Evolutionary conservation across 64 coral and sea anemone species (phyloP).

Genomic region (Stichodactyla helianthus): DNA sequence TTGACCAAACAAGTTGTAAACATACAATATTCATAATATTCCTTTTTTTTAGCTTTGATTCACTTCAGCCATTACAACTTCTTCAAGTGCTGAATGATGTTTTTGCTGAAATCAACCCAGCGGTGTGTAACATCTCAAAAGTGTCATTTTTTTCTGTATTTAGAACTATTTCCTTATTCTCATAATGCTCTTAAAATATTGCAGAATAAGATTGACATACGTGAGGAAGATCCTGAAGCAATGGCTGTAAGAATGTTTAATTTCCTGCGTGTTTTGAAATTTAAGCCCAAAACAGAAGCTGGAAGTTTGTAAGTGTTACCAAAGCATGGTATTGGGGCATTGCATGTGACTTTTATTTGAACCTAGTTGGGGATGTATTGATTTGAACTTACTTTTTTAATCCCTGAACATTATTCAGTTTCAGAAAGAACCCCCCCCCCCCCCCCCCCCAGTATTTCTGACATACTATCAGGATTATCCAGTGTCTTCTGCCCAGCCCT

Average conservation of each 20-base stretch:
- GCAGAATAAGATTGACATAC: constrained; percentile 88
- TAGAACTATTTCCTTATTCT: neutral
- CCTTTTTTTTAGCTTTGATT: constrained; percentile 87
- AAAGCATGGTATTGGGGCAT: no score
- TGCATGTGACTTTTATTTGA: no score
- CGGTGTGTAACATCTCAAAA: constrained; percentile 38
- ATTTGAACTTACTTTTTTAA: no score
- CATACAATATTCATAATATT: neutral
- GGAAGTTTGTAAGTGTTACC: constrained; percentile 84
- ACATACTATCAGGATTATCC: no score
- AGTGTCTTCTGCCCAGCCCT: no score
- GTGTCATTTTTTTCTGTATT: neutral
- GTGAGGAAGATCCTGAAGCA: constrained; percentile 92
- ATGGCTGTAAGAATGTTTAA: constrained; percentile 93
- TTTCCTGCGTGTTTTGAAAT: constrained; percentile 92
- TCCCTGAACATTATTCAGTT: no score
- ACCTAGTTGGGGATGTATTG: no score
- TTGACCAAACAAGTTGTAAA: neutral
- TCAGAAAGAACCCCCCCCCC: no score
- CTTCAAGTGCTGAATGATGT: constrained; percentile 99
- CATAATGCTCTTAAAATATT: neutral
- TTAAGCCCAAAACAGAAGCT: constrained; percentile 88
- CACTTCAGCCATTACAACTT: constrained; percentile 71
- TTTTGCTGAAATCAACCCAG: constrained; percentile 93
- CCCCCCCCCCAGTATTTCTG: no score